Evolutionary conservation across 2,888 invertebrate genomes (phyloP), one percentile per base, ranked within the genome.

Genomic region (Sphaerophoria taeniata): DNA sequence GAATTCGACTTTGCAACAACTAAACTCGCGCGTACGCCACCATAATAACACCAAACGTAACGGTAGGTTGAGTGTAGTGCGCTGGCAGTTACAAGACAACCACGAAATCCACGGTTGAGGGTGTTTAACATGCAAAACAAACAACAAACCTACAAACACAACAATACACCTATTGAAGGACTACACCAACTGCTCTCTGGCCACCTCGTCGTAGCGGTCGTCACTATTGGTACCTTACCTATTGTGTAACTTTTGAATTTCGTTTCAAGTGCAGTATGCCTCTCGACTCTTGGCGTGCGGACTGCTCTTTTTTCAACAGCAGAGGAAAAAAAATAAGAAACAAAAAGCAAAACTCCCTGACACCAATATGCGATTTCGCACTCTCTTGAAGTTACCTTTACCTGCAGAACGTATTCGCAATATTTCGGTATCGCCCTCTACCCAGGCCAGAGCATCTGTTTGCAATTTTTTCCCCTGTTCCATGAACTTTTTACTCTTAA

Each of bases 341-440:
- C 60, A 65, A 47, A 47, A 61, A 77, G 77, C 63, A 34, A 65
- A 79, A 84, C 74, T 71, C 70, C 70, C 79, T 84, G 83, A 84
- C 83, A 84, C 74, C 79, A 84, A 84, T 84, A 84, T 79, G 79
- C 74, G 51, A 79, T 84, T 84, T 84, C 79, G 65, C 74, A 75
- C 74, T 75, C 83, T 74, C 65, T 74, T 58, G 49, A 33, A 63
- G 51, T 45, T 70, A 49, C 24, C 36, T 70, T 53, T 33, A 36
- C 72, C 24, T 24, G 24, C 24, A 24, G 1, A 24, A 24, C 24
- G 2, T 56, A 53, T 51, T 36, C 67, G 67, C 24, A 67, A 24
- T 67, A 53, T 84, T 79, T 79, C 53, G 74, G 36, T 79, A 79
- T 34, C 45, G 56, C 12, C 47, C 70, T 74, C 70, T 70, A 65